Evolutionary conservation across 1,140 invertebrate species (phyloP).

Genomic region (Drosophila kikkawai): DNA sequence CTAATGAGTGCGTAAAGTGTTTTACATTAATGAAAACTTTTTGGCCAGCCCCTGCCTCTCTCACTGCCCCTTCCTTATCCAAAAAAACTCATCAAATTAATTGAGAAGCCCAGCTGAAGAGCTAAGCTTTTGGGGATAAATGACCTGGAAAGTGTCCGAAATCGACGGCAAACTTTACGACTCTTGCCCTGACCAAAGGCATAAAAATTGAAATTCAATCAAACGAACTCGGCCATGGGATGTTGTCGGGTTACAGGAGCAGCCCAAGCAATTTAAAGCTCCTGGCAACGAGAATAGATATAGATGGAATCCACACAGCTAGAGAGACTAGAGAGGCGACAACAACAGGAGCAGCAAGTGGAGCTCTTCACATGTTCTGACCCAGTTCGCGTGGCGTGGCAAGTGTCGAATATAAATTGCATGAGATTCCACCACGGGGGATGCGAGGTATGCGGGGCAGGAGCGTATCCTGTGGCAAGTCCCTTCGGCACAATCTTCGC

Average conservation of each 20-base stretch:
- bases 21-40: constrained; percentile 58
- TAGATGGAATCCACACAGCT: constrained; percentile 14
- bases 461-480: constrained; percentile 27
- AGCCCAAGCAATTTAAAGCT: constrained; percentile 47
- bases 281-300: constrained; percentile 7
- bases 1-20: constrained; percentile 51
- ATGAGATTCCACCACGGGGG: constrained; percentile 29
- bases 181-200: constrained; percentile 29
- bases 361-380: constrained; percentile 69
- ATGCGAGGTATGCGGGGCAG: background rate
- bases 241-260: constrained; percentile 19
- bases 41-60: constrained; percentile 1
- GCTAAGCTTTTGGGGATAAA: constrained; percentile 40
- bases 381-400: constrained; percentile 63
- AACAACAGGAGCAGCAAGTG: constrained; percentile 27
- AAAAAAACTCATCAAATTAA: constrained; percentile 45
- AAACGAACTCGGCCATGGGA: constrained; percentile 30
- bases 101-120: constrained; percentile 20
- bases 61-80: background rate
- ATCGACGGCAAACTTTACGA: constrained; percentile 39
- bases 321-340: constrained; percentile 3
- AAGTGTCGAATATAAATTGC: constrained; percentile 80
- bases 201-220: constrained; percentile 57
- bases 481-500: constrained; percentile 46
- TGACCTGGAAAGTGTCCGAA: constrained; percentile 47